Base-by-base conservation (phyloP, 2,797 vertebrate species). In the Denticeps clupeoides region DNA sequence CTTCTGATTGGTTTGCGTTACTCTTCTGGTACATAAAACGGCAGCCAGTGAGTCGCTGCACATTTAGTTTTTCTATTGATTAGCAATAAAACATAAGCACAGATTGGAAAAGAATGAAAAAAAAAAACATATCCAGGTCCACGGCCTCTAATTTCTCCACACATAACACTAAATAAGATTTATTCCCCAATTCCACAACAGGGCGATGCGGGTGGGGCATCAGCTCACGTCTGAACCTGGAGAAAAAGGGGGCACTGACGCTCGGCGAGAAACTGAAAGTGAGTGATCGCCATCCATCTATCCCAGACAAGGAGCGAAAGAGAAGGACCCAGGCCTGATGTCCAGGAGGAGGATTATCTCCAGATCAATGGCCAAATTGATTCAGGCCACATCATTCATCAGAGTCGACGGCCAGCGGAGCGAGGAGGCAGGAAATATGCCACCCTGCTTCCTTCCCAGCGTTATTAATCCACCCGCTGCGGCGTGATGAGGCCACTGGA, bases 321-420 rank as follows among this genome's bases (percentile, higher is more conserved):
- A 76, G 71, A 80, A 79, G 76, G 65, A 72, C n/a, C 61, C 55
- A 65, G 70, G 78, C 44, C 51, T 71, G 73, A 68, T 70, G 76
- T 75, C 80, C 65, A 64, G n/a, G 64, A 75, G 77, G 71, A 79
- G 77, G 81, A 81, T 82, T 82, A 78, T 81, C 76, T 81, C 74
- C 68, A 78, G 77, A 82, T 84, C 83, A 72, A 82, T 84, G 72
- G 38, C 60, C 59, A 80, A 80, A 87, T 73, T 75, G 82, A 87
- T 82, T 81, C 63, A 57, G 65, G 73, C 68, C 68, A 67, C 28
- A 44, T 67, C 62, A 71, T 83, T 83, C 71, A 76, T 84, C 81
- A 82, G 78, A 74, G 49, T 46, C 74, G n/a, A n/a, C n/a, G 75
- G 11, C 70, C 60, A 67, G 68, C 64, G 48, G 29, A 61, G 27